Percentiles rank a stretch among this genome's conserved stretches.
Evolutionary conservation across 2,888 invertebrate species (phyloP).

Genomic region (Leptodirus hochenwartii): DNA sequence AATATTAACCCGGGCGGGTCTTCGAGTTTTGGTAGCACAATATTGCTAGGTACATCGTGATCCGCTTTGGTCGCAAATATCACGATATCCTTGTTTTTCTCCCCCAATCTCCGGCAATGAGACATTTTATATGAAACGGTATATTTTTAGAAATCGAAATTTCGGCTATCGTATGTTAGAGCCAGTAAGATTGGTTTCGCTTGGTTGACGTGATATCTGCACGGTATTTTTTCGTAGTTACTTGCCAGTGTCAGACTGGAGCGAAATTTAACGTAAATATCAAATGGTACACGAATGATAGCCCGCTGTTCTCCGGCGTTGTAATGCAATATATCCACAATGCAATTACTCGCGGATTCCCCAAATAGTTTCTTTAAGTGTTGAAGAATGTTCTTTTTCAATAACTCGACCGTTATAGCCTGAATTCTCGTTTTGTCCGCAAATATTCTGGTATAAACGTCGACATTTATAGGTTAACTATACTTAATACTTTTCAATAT

Average conservation of each 20-base stretch:
- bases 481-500: too few relatives aligned
- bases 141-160: not conserved
- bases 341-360: conserved; percentile 32
- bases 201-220: too few relatives aligned
- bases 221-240: conserved; percentile 29
- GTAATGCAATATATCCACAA: conserved; percentile 39
- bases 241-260: conserved; percentile 35
- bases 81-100: conserved; percentile 59
- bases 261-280: conserved; percentile 35
- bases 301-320: conserved; percentile 27
- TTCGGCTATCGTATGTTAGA: not conserved
- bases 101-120: conserved; percentile 28
- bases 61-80: conserved; percentile 69
- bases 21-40: conserved; percentile 50
- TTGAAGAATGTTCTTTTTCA: conserved; percentile 37
- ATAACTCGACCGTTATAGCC: conserved; percentile 29
- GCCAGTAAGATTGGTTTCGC: not conserved
- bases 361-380: conserved; percentile 36
- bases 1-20: conserved; percentile 66
- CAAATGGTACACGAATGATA: conserved; percentile 34
- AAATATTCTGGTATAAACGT: conserved; percentile 16
- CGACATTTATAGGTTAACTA: conserved; percentile 4
- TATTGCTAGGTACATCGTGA: conserved; percentile 51
- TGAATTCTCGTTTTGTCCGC: conserved; percentile 18
- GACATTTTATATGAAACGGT: conserved; percentile 22